phyloP scores from a whole-genome alignment of 2,888 invertebrate species.

The Ormyrus nitidulus region DNA sequence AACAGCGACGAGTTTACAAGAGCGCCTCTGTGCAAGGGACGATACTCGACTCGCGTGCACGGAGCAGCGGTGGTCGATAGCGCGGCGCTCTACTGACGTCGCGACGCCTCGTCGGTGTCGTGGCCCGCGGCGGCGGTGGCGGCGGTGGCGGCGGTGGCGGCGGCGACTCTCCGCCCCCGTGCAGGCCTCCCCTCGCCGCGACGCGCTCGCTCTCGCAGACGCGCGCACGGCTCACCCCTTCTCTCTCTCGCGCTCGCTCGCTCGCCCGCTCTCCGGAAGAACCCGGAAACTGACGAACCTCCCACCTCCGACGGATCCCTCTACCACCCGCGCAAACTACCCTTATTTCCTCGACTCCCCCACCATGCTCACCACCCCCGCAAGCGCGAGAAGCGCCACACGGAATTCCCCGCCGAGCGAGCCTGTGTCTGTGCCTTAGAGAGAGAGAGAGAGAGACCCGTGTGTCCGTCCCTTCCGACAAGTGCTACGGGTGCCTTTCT shows the following conservation, averaged over 20 bases:
- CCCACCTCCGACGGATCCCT: neutral
- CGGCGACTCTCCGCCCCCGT: slow-evolving; percentile 48
- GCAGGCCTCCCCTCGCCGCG: slow-evolving; percentile 63
- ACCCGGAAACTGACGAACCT: slow-evolving; percentile 72
- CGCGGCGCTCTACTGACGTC: slow-evolving; percentile 75
- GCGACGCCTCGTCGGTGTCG: slow-evolving; percentile 76
- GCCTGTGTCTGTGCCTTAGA: neutral
- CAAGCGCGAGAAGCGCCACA: slow-evolving; percentile 3
- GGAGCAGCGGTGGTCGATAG: slow-evolving; percentile 71
- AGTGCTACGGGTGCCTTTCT: slow-evolving; percentile 13
- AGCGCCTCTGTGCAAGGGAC: slow-evolving; percentile 24
- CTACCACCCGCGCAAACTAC: slow-evolving; percentile 13
- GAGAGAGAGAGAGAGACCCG: neutral
- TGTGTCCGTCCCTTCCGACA: slow-evolving; percentile 22
- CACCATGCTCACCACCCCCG: slow-evolving; percentile 13
- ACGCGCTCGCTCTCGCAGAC: slow-evolving; percentile 39
- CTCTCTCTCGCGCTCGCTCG: slow-evolving; percentile 18
- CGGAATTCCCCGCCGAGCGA: slow-evolving; percentile 10
- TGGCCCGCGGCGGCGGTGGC: slow-evolving; percentile 73
- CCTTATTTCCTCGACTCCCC: slow-evolving; percentile 37
- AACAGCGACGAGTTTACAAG: too few relatives aligned
- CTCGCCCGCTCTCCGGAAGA: slow-evolving; percentile 64
- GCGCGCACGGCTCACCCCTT: slow-evolving; percentile 65
- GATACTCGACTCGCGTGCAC: slow-evolving; percentile 27
- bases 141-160: slow-evolving; percentile 62